Base-by-base conservation (phyloP, 2,113 vertebrate species). In the Nesogale talazaci region DNA sequence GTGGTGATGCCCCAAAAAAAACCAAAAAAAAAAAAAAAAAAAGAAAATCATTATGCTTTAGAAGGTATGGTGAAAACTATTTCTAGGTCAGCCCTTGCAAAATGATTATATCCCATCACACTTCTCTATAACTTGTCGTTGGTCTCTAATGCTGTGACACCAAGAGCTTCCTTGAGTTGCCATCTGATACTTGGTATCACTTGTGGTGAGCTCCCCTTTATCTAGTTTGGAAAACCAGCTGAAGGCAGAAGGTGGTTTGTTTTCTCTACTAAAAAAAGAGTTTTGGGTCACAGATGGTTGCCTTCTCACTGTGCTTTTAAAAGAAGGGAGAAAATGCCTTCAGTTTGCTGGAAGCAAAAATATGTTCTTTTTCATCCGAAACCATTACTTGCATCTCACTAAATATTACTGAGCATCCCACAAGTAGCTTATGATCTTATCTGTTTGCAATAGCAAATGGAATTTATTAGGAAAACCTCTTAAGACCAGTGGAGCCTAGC, bases 341-440 rank as follows among this genome's bases (percentile, higher is more conserved):
- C 85, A 81, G 89, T 97, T 86, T 93, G 91, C 93, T 96, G 56
- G 88, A 40, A 95, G 95, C 92, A 95, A 95, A 97, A 97, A 94
- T 89, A 83, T 81, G 90, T 94, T 92, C 87, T 83, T 88, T 96
- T 96, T 95, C 91, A 96, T 92, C 90, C 94, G 93, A 94, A 95
- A 88, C 82, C 23, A 84, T 91, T 95, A 72, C 94, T 94, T 93
- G 85, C 65, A 94, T 93, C 88, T 94, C 87, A 86, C 94, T 92
- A 93, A 94, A 96, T 95, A 96, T 96, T 96, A 91, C 79, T 86
- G 67, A 94, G 90, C 75, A 94, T 94, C 75, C 85, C 72, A 88
- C 75, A 94, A 97, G 89, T 74, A 90, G 91, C 79, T 95, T 89
- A 93, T 97, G 77, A 92, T 95, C 92, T 88, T 88, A 83, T 89